phyloP scores from a whole-genome alignment of 2,113 vertebrate genomes.

The Otolemur garnettii region DNA sequence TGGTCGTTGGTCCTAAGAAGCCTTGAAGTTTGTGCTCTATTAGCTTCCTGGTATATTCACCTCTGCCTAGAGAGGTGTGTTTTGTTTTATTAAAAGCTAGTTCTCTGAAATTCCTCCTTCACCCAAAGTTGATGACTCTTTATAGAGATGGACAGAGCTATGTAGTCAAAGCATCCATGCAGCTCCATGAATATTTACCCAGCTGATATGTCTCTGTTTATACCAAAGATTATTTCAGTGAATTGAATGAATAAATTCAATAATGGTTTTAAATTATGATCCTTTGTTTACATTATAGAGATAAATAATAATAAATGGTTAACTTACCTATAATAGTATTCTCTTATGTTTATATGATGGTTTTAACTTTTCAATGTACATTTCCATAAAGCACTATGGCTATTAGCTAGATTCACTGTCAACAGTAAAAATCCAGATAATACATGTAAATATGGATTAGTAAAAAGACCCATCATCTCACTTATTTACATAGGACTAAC shows the following conservation, averaged over 20 bases:
- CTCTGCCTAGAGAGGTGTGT: background rate
- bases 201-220: background rate
- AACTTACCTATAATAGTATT: background rate
- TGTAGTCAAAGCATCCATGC: background rate
- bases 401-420: conserved; percentile 60
- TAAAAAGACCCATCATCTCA: conserved; percentile 50
- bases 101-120: background rate
- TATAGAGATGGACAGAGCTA: background rate
- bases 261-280: background rate
- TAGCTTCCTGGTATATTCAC: background rate
- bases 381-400: conserved; percentile 47
- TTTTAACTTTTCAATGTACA: conserved; percentile 45
- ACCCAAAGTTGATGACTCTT: background rate
- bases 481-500: conserved; percentile 74
- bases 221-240: background rate
- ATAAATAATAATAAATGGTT: background rate
- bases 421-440: conserved; percentile 57
- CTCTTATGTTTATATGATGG: background rate
- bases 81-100: background rate
- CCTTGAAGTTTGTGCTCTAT: background rate
- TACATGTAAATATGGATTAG: conserved; percentile 74
- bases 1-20: background rate
- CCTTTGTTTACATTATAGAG: background rate
- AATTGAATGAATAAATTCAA: background rate
- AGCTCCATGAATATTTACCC: background rate